Percentiles rank a stretch among this genome's conserved stretches.
phyloP scores from a whole-genome alignment of 2,113 vertebrate genomes.

The Paradoxurus hermaphroditus region DNA sequence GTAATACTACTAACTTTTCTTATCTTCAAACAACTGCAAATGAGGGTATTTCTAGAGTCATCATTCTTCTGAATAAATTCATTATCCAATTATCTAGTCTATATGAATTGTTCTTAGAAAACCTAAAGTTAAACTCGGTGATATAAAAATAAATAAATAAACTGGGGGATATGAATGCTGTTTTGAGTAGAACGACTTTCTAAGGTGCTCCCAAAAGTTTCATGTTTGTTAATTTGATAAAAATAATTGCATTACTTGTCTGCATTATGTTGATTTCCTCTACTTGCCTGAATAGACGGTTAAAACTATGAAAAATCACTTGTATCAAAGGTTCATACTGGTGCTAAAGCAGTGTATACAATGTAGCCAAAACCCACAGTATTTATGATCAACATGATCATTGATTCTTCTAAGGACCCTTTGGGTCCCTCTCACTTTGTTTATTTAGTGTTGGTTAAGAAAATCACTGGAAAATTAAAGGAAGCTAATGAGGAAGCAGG shows the following conservation, averaged over 20 bases:
- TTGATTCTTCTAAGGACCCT: background rate
- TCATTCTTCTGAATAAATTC: slow-evolving; percentile 62
- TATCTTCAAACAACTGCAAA: slow-evolving; percentile 61
- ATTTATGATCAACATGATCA: background rate
- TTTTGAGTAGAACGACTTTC: background rate
- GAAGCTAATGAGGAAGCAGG: background rate
- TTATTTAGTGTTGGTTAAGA: background rate
- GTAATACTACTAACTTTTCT: slow-evolving; percentile 46
- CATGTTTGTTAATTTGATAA: background rate
- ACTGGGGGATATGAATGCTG: slow-evolving; percentile 17
- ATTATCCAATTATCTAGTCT: slow-evolving; percentile 41
- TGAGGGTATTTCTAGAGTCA: slow-evolving; percentile 19
- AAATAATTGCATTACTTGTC: background rate
- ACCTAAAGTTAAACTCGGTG: slow-evolving; percentile 15
- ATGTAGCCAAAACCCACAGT: background rate
- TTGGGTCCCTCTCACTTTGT: background rate
- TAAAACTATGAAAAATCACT: background rate
- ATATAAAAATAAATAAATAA: no score
- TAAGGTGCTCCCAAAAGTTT: background rate
- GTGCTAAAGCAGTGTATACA: background rate
- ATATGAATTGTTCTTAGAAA: slow-evolving; percentile 58
- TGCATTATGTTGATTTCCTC: background rate
- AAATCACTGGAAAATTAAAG: background rate
- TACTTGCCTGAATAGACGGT: background rate
- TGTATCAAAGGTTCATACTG: background rate